Percentiles rank a stretch among this genome's conserved stretches.
Evolutionary conservation across 1,140 invertebrate species (phyloP).

Genomic region (Geopemphigus sp.): DNA sequence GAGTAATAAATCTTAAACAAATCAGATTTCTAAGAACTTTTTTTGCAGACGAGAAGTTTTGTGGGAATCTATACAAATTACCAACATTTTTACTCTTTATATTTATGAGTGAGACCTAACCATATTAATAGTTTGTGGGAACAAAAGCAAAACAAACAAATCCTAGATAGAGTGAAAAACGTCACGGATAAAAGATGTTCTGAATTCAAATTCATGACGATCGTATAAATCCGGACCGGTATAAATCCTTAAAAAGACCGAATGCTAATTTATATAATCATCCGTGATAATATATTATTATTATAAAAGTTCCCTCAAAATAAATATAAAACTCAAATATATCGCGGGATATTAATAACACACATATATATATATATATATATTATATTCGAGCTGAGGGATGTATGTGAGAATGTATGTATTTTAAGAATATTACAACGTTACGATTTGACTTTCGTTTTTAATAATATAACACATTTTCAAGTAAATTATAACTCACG

Average conservation of each 20-base stretch:
- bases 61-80: constrained; percentile 20
- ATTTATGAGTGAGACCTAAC: constrained; percentile 3
- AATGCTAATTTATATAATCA: neutral
- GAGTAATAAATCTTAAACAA: neutral
- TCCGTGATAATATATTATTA: no score
- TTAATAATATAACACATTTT: no score
- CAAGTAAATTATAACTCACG: no score
- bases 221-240: neutral
- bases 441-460: no score
- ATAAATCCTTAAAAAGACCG: neutral
- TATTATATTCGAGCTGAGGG: no score
- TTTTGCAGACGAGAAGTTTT: constrained; percentile 5
- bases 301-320: no score
- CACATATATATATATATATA: no score
- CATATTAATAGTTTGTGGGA: neutral
- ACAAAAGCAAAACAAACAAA: constrained; percentile 17
- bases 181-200: constrained; percentile 11
- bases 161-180: constrained; percentile 18
- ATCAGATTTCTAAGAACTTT: neutral
- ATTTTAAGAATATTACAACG: no score
- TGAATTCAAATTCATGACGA: constrained; percentile 9
- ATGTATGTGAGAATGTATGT: no score
- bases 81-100: constrained; percentile 17
- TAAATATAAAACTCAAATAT: no score
- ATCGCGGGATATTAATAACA: no score